Percentiles rank a stretch among this genome's conserved stretches.
phyloP scores from a whole-genome alignment of 2,888 invertebrate genomes.

The Eupithecia subfuscata region DNA sequence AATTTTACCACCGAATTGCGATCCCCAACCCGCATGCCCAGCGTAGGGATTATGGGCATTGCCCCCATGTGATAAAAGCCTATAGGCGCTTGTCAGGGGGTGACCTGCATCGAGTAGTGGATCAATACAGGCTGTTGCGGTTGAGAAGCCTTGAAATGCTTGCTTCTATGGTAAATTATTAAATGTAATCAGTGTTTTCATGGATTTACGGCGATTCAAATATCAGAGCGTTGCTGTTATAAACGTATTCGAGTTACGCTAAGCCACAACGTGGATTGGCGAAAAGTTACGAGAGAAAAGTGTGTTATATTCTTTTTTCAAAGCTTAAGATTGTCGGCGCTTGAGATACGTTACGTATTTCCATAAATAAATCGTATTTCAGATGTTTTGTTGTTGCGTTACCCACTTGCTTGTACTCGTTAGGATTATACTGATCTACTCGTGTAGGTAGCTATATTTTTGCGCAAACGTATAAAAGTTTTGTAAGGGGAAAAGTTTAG shows the following conservation, averaged over 20 bases:
- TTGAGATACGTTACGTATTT: conserved; percentile 18
- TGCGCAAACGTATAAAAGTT: not conserved
- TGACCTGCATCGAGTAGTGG: too few species aligned
- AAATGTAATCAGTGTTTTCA: not conserved
- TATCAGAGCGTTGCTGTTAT: not conserved
- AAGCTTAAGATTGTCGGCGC: conserved; percentile 25
- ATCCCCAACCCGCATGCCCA: too few species aligned
- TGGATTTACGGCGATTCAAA: not conserved
- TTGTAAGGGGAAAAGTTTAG: not conserved
- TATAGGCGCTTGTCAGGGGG: too few species aligned
- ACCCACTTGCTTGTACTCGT: not conserved
- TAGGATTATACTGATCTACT: not conserved
- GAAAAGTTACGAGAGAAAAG: conserved; percentile 35
- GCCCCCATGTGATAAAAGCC: too few species aligned
- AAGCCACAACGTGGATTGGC: conserved; percentile 48
- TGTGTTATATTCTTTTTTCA: conserved; percentile 33
- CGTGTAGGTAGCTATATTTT: not conserved
- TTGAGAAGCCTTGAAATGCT: too few species aligned
- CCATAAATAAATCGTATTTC: conserved; percentile 22
- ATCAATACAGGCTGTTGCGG: too few species aligned
- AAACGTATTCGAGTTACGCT: conserved; percentile 28
- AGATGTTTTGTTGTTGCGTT: conserved; percentile 12
- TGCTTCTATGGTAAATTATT: too few species aligned
- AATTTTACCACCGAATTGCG: too few species aligned
- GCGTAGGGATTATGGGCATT: too few species aligned